Conservation (phyloP, 1,140 invertebrate genomes). For the Diorhabda carinulata region DNA sequence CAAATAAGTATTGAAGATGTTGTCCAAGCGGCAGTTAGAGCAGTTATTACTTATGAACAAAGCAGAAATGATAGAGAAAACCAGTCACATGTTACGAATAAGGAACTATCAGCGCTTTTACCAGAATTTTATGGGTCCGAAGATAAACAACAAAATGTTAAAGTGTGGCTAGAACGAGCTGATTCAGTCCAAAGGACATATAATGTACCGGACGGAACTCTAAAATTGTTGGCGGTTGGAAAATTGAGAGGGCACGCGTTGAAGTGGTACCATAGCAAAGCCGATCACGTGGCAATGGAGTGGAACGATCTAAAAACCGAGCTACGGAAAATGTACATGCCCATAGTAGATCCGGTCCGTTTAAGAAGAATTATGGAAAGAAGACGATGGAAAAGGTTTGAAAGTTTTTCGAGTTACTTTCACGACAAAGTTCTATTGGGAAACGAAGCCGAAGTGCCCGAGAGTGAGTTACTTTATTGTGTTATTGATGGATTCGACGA, state of each 20-base stretch:
- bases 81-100: constrained; percentile 5
- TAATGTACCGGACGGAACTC: constrained; percentile 14
- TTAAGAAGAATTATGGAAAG: constrained; percentile 32
- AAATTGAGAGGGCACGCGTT: constrained; percentile 16
- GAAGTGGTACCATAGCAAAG: constrained; percentile 21
- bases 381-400: constrained; percentile 31
- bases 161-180: constrained; percentile 20
- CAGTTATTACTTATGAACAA: not conserved
- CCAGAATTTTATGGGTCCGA: constrained; percentile 12
- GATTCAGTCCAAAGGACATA: constrained; percentile 20
- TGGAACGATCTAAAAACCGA: constrained; percentile 20
- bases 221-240: constrained; percentile 10
- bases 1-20: constrained; percentile 8
- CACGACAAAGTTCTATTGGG: constrained; percentile 37
- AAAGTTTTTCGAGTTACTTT: constrained; percentile 34
- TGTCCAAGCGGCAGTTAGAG: constrained; percentile 11
- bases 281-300: constrained; percentile 12
- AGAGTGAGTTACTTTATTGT: constrained; percentile 35
- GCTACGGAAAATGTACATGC: constrained; percentile 14
- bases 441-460: constrained; percentile 30
- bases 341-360: constrained; percentile 6
- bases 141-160: constrained; percentile 8
- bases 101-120: constrained; percentile 8
- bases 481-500: constrained; percentile 39
- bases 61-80: not conserved